These are phyloP conservation scores for Xestoiulus laeticollis DNA, from an alignment of 2,888 invertebrate genomes.

Conservation along the genomic window DNA sequence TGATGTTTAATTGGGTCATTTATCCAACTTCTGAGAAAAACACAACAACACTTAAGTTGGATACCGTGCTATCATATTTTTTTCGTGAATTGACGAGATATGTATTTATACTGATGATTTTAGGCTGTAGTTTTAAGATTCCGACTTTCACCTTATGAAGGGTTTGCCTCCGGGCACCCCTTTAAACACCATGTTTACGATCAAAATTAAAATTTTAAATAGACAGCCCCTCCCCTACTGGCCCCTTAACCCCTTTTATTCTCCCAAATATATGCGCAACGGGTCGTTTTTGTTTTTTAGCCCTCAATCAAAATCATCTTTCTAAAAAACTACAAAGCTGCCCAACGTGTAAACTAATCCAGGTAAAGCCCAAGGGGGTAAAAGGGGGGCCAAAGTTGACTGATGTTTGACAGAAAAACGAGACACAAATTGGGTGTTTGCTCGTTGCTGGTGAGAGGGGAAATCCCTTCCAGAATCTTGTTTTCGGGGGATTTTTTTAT, in stretches of 20 bases:
- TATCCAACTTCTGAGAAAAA: too few relatives aligned
- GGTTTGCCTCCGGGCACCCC: neutral
- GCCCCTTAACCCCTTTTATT: neutral
- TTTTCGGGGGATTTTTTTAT: neutral
- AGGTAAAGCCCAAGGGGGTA: neutral
- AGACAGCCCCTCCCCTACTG: neutral
- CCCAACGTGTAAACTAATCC: neutral
- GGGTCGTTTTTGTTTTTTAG: neutral
- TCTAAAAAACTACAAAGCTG: neutral
- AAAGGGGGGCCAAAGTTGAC: neutral
- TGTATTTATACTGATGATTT: too few relatives aligned
- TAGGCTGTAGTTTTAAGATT: neutral
- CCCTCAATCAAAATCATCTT: neutral
- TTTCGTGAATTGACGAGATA: too few relatives aligned
- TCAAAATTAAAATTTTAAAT: neutral
- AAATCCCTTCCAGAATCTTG: neutral
- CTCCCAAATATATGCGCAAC: neutral
- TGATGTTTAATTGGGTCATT: too few relatives aligned
- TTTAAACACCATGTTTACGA: neutral
- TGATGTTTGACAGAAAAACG: neutral
- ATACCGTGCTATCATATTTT: too few relatives aligned
- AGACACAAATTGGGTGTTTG: slow-evolving; percentile 19
- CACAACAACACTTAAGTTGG: too few relatives aligned
- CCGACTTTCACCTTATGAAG: neutral
- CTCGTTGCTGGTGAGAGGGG: neutral